A percentile compares a stretch with the other conserved stretches of the same genome.
Conservation (phyloP, 2,888 invertebrate genomes). For the Tillus elongatus region DNA sequence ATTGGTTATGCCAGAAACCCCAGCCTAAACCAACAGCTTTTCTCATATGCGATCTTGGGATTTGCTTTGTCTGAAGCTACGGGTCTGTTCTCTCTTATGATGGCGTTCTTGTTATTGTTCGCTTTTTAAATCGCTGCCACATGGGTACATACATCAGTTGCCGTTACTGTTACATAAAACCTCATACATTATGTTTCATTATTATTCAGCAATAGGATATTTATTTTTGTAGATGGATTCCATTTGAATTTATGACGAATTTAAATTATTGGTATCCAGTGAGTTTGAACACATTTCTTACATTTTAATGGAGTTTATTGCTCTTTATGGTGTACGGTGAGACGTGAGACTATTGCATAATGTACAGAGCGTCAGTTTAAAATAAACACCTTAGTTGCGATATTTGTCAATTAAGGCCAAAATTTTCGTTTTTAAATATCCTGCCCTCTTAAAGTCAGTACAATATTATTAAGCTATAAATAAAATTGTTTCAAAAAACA, state of each 20-base stretch:
- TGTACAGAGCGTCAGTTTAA: slow-evolving; percentile 37
- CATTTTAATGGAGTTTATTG: slow-evolving; percentile 24
- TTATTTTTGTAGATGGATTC: slow-evolving; percentile 30
- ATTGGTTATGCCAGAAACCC: slow-evolving; percentile 97
- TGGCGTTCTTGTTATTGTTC: slow-evolving; percentile 96
- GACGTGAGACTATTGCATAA: slow-evolving; percentile 50
- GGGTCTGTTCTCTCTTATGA: slow-evolving; percentile 99
- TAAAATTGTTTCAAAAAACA: no score
- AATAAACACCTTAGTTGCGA: slow-evolving; percentile 30
- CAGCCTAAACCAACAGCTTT: slow-evolving; percentile 93
- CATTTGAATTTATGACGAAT: slow-evolving; percentile 28
- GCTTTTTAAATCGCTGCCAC: slow-evolving; percentile 72
- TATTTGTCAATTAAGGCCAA: slow-evolving; percentile 28
- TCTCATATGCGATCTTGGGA: slow-evolving; percentile 96
- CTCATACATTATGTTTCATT: no score
- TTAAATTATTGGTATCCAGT: slow-evolving; percentile 27
- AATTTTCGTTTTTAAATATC: slow-evolving; percentile 24
- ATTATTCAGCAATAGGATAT: slow-evolving; percentile 34
- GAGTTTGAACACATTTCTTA: slow-evolving; percentile 37
- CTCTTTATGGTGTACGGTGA: slow-evolving; percentile 28
- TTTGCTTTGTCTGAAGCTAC: slow-evolving; percentile 98
- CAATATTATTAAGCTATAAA: no score
- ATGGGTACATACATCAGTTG: no score
- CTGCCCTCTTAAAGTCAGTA: slow-evolving; percentile 24
- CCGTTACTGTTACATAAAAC: no score